Evolutionary conservation across 2,113 vertebrate species (phyloP), one percentile per base, ranked within the genome.

Genomic region (Grammomys surdaster): DNA sequence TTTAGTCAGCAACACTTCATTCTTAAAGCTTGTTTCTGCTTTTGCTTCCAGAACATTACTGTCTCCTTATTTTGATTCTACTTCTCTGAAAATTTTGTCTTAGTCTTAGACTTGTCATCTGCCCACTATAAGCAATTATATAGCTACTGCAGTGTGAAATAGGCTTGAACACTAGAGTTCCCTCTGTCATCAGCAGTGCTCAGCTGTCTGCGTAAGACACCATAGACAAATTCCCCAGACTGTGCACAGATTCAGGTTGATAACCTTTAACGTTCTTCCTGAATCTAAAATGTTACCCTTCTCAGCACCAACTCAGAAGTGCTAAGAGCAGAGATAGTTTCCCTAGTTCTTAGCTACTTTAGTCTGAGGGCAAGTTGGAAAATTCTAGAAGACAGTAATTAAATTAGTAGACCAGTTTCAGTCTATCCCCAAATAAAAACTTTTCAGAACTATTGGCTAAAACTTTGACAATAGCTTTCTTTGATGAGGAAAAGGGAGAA

Each of bases 361-460:
- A 95, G 58, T 85, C 48, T 92, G 48, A 96, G 36, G 36, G 28
- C 88, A 97, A 84, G 8, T 73, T 82, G 82, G 56, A 2, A 3
- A 95, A 91, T 95, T 77, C 93, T 91, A 65, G 77, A 97, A 90
- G 82, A 94, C 65, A 51, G 80, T 92, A 94, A 82, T 95, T 91
- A 93, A 96, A 95, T 95, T 78, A 95, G 17, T 84, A 75, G 72
- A 94, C 90, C 72, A 69, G 65, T 80, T 96, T 88, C 73, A 75
- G 54, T 86, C 82, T 90, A 82, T 86, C 1, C 65, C 28, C 80
- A 92, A 93, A 89, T 80, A 95, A 91, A 94, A 93, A 22, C 65
- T 86, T 96, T 86, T 82, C 26, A 77, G 92, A 94, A 81, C 48
- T 63, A 69, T 80, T 95, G 82, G 60, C 82, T 60, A 46, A 12